phyloP scores from a whole-genome alignment of 2,888 invertebrate species.

The Xestia xanthographa region DNA sequence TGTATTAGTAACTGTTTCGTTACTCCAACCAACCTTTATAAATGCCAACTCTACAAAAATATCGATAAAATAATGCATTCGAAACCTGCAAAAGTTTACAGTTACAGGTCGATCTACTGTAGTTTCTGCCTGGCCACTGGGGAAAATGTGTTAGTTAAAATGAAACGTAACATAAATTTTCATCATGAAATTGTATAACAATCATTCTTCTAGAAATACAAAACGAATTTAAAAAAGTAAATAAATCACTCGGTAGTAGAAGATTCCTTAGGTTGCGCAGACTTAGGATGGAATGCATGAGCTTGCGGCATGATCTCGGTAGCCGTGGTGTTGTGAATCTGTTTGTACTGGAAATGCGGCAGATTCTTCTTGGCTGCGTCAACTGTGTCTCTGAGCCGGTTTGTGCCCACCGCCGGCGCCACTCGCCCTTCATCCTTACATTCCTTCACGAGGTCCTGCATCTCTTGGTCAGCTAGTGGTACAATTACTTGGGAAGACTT shows the following conservation, averaged over 20 bases:
- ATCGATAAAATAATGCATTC: background rate
- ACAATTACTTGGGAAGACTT: slow-evolving; percentile 73
- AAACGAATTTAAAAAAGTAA: background rate
- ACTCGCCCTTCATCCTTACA: slow-evolving; percentile 73
- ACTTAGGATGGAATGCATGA: slow-evolving; percentile 64
- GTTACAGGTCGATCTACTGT: background rate
- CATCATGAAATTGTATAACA: slow-evolving; percentile 19
- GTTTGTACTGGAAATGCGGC: slow-evolving; percentile 84
- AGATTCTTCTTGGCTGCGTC: slow-evolving; percentile 82
- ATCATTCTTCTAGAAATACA: background rate
- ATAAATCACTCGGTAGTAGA: slow-evolving; percentile 33
- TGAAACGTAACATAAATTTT: slow-evolving; percentile 1
- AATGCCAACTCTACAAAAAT: background rate
- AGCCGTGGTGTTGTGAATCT: slow-evolving; percentile 82
- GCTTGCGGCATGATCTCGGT: slow-evolving; percentile 79
- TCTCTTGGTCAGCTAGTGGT: slow-evolving; percentile 78
- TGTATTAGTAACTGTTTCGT: background rate
- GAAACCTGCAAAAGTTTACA: background rate
- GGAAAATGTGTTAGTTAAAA: background rate
- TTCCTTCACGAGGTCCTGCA: slow-evolving; percentile 78
- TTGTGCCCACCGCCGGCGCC: slow-evolving; percentile 69
- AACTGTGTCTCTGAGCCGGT: slow-evolving; percentile 79
- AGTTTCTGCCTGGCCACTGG: too few relatives aligned
- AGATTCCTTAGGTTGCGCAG: slow-evolving; percentile 20
- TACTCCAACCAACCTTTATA: background rate